Percentiles rank a stretch among this genome's conserved stretches.
Conservation (phyloP, 1,140 invertebrate genomes). For the Cecropterus lyciades region DNA sequence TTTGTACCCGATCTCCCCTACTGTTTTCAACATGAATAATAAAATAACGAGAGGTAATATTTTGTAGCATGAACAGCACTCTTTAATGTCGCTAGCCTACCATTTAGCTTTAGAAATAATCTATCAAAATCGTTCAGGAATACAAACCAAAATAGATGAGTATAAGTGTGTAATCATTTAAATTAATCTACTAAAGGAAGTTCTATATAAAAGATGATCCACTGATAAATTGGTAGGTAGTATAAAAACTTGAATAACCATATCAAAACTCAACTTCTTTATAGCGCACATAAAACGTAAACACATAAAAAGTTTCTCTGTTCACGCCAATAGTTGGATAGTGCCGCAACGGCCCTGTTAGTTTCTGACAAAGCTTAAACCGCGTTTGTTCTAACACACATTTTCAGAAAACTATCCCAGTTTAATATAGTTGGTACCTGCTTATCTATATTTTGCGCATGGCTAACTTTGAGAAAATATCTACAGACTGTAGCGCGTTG, state of each 20-base stretch:
- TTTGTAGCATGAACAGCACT: constrained; percentile 5
- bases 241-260: constrained; percentile 46
- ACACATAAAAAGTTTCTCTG: constrained; percentile 51
- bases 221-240: constrained; percentile 3
- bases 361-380: constrained; percentile 37
- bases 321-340: constrained; percentile 47
- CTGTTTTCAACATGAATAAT: constrained; percentile 25
- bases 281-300: constrained; percentile 53
- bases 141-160: neutral
- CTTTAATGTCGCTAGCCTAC: constrained; percentile 18
- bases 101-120: constrained; percentile 12
- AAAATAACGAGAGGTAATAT: constrained; percentile 28
- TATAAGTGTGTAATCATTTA: neutral
- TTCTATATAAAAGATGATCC: constrained; percentile 11
- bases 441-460: neutral
- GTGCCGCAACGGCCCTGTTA: constrained; percentile 35
- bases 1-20: neutral
- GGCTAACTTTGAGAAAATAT: neutral
- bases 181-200: neutral
- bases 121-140: neutral
- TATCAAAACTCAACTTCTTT: constrained; percentile 48
- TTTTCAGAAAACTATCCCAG: constrained; percentile 43
- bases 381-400: constrained; percentile 41
- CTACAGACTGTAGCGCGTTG: too few species aligned
- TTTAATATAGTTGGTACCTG: neutral